Conservation (phyloP, 2,113 vertebrate genomes). For the Seriola rivoliana region DNA sequence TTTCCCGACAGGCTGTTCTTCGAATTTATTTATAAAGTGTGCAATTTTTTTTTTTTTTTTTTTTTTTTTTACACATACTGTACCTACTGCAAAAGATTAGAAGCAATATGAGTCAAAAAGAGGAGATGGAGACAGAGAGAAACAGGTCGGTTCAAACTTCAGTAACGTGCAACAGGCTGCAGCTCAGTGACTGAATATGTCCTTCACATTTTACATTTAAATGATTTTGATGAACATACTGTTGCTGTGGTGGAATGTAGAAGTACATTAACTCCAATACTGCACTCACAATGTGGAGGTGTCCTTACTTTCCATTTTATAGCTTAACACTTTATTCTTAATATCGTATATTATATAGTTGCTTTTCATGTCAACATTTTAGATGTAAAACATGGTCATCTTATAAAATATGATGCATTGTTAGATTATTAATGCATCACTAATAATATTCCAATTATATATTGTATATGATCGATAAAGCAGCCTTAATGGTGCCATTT, state of each 20-base stretch:
- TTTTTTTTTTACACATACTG: not conserved
- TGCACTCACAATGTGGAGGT: not conserved
- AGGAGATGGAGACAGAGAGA: not conserved
- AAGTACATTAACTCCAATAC: too few species aligned
- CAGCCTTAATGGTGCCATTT: not conserved
- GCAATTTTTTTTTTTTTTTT: too few species aligned
- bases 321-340: too few species aligned
- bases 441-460: not conserved
- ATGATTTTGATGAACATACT: not conserved
- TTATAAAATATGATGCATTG: too few species aligned
- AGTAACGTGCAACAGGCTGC: conserved; percentile 17
- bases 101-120: not conserved
- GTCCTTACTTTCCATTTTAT: too few species aligned
- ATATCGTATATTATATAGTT: too few species aligned
- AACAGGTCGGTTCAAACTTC: not conserved
- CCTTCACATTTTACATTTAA: not conserved
- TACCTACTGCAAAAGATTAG: not conserved
- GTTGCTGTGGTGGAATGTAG: not conserved
- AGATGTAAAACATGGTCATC: not conserved
- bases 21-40: not conserved
- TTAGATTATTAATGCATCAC: not conserved
- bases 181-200: not conserved
- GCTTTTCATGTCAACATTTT: too few species aligned
- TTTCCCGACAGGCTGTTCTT: not conserved
- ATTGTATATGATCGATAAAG: not conserved